Percentiles rank a stretch among this genome's conserved stretches.
Conservation (phyloP, 2,797 vertebrate species). For the Tachyglossus aculeatus region DNA sequence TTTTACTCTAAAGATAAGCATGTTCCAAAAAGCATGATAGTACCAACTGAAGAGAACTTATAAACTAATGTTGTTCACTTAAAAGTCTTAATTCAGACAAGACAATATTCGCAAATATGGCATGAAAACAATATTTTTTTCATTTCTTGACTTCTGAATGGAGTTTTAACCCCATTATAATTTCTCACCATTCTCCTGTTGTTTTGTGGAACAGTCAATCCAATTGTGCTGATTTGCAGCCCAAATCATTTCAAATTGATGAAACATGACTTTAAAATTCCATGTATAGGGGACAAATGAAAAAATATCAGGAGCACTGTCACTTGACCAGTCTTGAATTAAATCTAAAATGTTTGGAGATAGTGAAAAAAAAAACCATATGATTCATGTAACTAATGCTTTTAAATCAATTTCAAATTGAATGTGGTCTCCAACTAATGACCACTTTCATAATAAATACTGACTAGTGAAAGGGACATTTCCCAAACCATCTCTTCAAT, state of each 20-base stretch:
- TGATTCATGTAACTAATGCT: constrained; percentile 7
- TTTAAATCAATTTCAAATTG: constrained; percentile 7
- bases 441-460: constrained; percentile 13
- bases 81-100: too few species aligned
- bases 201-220: constrained; percentile 98
- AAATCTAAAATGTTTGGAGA: constrained; percentile 81
- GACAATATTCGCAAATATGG: too few species aligned
- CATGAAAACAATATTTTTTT: too few species aligned
- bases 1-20: constrained; percentile 14
- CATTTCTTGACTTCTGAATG: too few species aligned
- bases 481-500: too few species aligned
- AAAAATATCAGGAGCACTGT: constrained; percentile 94
- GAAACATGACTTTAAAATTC: constrained; percentile 97
- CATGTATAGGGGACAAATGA: constrained; percentile 97
- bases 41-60: neutral
- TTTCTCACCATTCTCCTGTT: constrained; percentile 94
- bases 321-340: constrained; percentile 97
- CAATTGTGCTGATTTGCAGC: constrained; percentile 98
- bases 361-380: constrained; percentile 7
- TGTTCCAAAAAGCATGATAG: too few species aligned
- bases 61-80: neutral
- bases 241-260: constrained; percentile 99
- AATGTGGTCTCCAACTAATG: neutral
- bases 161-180: neutral
- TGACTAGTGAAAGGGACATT: too few species aligned